Percentiles rank a stretch among this genome's conserved stretches.
Conservation (phyloP, 2,888 invertebrate genomes). For the Mesoligia furuncula region DNA sequence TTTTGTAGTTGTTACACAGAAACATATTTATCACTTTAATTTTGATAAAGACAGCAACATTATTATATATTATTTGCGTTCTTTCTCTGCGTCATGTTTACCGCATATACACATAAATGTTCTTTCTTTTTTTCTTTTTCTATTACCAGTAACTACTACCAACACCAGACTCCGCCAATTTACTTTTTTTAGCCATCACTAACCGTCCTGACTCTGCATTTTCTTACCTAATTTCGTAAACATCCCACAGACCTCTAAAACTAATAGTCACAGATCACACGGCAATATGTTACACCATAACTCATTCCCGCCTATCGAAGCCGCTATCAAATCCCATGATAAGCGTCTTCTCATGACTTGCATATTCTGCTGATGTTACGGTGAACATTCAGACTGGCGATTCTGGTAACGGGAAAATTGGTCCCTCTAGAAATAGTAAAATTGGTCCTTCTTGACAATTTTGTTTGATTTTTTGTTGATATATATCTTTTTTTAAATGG, state of each 20-base stretch:
- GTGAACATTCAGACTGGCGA: constrained; percentile 33
- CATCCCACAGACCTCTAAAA: constrained; percentile 59
- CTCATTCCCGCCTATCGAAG: constrained; percentile 83
- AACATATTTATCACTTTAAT: neutral
- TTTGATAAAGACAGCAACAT: neutral
- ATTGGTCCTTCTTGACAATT: neutral
- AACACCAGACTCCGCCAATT: neutral
- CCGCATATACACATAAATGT: neutral
- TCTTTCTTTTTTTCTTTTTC: neutral
- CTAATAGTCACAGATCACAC: constrained; percentile 77
- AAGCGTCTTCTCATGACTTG: constrained; percentile 90
- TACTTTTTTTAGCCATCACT: neutral
- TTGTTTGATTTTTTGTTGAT: neutral
- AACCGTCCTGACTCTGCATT: constrained; percentile 28
- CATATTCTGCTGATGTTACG: constrained; percentile 77
- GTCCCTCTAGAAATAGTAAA: neutral
- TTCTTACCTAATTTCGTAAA: constrained; percentile 46
- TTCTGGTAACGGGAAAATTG: neutral
- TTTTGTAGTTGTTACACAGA: too few species aligned
- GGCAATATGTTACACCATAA: constrained; percentile 86
- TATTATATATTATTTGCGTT: neutral
- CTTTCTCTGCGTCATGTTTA: neutral
- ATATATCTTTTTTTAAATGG: neutral
- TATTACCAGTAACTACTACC: neutral
- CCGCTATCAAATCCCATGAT: constrained; percentile 85